Base-by-base conservation (phyloP, 2,113 vertebrate species). In the Aptenodytes forsteri region DNA sequence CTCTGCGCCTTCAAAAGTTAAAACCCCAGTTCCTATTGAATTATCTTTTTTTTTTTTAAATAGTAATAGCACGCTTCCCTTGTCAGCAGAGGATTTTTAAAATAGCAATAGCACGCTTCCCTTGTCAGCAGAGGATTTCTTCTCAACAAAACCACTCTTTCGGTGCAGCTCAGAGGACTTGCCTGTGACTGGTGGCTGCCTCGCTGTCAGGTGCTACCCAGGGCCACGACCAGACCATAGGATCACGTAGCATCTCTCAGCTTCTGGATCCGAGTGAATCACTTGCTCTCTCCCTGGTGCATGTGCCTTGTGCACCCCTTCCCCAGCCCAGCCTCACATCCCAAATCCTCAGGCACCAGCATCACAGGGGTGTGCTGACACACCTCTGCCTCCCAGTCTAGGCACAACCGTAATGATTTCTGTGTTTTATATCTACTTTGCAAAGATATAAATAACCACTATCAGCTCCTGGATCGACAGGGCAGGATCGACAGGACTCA, bases 11-110 rank as follows among this genome's bases (percentile, higher is more conserved):
- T 61, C 44, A 83, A 34, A 83, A 85, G 32, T 59, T 23, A 59
- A 75, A 96, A 22, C 2, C 2, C 8, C 3, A 0, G 0, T 61
- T 73, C 27, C 44, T 46, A 54, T 0, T 72, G 19, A 38, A 8
- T 61, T 61, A 16, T 59, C 50, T 38, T 47, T 54, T 16, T 32
- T 47, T 52, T 36, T 36, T 36, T 36, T 32, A 16, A 52, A 50
- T n/a, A 85, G 13, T 17, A 65, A 50, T 29, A 65, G 9, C 34
- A 49, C 5, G 0, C 6, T 52, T 94, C 40, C 21, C 8, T 17
- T 52, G 29, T 64, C 30, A 58, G 58, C 54, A 55, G 36, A 72
- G 32, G 9, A 34, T 29, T 83, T 80, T n/a, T n/a, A 32, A 16
- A 52, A 50, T n/a, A 85, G 13, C 20, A 65, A 50, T 29, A 65